phyloP scores from a whole-genome alignment of 2,888 invertebrate genomes.

The Nomada lathburiana region DNA sequence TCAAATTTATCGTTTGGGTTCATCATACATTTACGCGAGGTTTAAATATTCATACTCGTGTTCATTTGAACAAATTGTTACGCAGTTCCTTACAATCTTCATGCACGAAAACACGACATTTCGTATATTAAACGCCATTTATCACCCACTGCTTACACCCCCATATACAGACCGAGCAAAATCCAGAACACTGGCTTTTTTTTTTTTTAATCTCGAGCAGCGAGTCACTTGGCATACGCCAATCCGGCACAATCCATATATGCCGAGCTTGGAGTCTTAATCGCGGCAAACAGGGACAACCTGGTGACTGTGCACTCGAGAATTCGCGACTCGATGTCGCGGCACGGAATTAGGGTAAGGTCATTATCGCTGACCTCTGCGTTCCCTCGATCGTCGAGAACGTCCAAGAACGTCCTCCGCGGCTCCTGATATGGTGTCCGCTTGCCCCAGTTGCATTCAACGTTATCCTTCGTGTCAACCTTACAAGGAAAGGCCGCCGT shows the following conservation, averaged over 20 bases:
- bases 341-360: constrained; percentile 79
- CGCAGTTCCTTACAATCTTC: neutral
- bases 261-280: constrained; percentile 10
- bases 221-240: constrained; percentile 6
- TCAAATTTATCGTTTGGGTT: no score
- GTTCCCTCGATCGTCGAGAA: constrained; percentile 62
- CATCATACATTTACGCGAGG: no score
- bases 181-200: constrained; percentile 18
- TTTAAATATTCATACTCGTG: no score
- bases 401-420: constrained; percentile 74
- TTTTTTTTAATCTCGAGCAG: neutral
- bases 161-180: neutral
- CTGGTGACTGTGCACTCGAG: constrained; percentile 20
- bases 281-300: constrained; percentile 27
- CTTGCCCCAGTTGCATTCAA: constrained; percentile 79
- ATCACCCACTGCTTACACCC: no score
- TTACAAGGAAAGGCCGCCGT: constrained; percentile 74
- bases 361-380: constrained; percentile 76
- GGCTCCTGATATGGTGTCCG: constrained; percentile 73
- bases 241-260: constrained; percentile 35
- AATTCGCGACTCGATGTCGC: constrained; percentile 37
- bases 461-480: constrained; percentile 77
- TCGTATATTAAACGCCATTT: neutral
- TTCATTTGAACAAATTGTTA: neutral
- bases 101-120: neutral